Conservation (phyloP, 2,113 vertebrate species). For the Capreolus pygargus region DNA sequence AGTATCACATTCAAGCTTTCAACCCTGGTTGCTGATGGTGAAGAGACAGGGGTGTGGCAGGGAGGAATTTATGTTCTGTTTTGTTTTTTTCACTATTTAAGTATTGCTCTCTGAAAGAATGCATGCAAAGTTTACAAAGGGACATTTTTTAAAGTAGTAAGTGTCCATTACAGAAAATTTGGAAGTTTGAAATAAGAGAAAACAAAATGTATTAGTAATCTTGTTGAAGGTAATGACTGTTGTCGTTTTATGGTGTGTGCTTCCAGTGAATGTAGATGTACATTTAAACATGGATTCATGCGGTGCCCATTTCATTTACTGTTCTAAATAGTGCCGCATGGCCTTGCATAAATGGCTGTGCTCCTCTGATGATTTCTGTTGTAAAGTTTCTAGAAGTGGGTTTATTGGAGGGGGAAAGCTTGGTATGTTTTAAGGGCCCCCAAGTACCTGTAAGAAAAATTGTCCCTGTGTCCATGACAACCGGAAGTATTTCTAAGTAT, state of each 20-base stretch:
- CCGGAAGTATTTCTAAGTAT: background rate
- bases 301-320: background rate
- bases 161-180: background rate
- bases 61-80: background rate
- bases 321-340: background rate
- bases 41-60: background rate
- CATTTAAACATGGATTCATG: background rate
- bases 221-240: background rate
- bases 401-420: background rate
- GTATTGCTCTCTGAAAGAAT: background rate
- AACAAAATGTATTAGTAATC: background rate
- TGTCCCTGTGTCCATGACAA: background rate
- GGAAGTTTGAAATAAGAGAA: background rate
- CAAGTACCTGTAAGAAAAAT: background rate
- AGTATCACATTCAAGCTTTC: background rate
- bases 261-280: background rate
- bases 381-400: background rate
- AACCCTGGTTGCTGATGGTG: background rate
- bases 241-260: background rate
- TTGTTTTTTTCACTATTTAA: background rate
- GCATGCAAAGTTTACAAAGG: background rate
- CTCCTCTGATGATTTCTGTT: background rate
- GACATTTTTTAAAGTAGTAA: background rate
- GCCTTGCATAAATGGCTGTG: background rate
- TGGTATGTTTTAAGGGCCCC: background rate